Evolutionary conservation across 2,113 vertebrate genomes (phyloP), one percentile per base, ranked within the genome.

Genomic region (Cheilinus undulatus): DNA sequence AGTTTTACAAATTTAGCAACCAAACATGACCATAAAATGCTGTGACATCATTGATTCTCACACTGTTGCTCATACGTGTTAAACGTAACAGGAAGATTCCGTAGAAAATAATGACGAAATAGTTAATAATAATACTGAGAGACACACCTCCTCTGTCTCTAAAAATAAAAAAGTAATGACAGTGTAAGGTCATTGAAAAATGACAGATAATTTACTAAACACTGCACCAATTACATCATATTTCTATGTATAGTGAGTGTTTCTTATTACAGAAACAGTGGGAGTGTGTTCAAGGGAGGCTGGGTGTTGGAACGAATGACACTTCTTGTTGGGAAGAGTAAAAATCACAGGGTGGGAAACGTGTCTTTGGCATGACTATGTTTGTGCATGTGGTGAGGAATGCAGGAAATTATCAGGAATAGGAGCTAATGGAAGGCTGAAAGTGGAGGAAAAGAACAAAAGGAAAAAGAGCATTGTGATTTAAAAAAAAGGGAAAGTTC

Each of bases 391-490:
- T 26, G 24, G 11, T 66, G 34, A 62, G 60, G 43, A 73, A 58
- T 78, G 45, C 75, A 88, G 77, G 80, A 88, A 88, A 61, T 79
- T 43, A 19, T 69, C 50, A 66, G 60, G 61, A 73, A 32, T 64
- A 28, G 23, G 61, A 71, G 22, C 46, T 57, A 42, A 67, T 30
- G 48, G 73, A 61, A 66, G 26, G 9, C 22, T 80, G 52, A 46
- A 76, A 36, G 52, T 62, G 38, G 52, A 72, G 81, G 71, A 57
- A 85, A 88, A 85, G 77, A 73, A 10, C 59, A 66, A 84, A 78
- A 80, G 65, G 65, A 76, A 62, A 86, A 56, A 38, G 40, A 63
- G 50, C 22, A 78, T 65, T 76, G 38, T 53, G 48, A 53, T 64
- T 24, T 60, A 24, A 48, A 71, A 53, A 82, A 73, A 34, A 77